Evolutionary conservation across 2,888 invertebrate genomes (phyloP), one percentile per base, ranked within the genome.

Genomic region (Anaspis maculata): DNA sequence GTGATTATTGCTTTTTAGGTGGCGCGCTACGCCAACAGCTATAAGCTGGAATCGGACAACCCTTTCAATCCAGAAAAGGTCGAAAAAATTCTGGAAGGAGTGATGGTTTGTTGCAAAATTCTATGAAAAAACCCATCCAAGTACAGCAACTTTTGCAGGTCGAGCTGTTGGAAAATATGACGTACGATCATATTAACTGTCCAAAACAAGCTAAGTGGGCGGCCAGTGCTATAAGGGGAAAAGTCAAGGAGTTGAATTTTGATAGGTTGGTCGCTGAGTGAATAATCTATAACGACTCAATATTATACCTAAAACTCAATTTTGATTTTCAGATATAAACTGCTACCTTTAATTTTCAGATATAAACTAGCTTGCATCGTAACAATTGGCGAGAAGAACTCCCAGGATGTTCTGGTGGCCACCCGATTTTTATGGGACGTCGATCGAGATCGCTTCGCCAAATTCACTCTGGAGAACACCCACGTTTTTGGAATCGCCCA

Each of bases 381-480:
- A 10, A 72, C 73, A 13, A 77, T 83, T 34, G 77, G 79, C 7
- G 81, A 83, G 56, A 74, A 77, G 39, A 68, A 73, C 30, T 74
- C 77, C 41, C 82, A 83, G 55, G 74, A 79, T 33, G 63, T 81
- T 25, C 68, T 73, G 32, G 62, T 73, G 5, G 71, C 71, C 23
- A 71, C 78, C 47, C 71, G 77, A 36, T 81, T 80, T 56, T 61
- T 83, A 12, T 83, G 83, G 82, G 83, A 83, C 52, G 57, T 66
- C 22, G 73, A 77, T 25, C 69, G 73, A 30, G 83, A 83, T 50
- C 66, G 68, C 30, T 82, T 74, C 54, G 74, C 74, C 0, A 62
- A 66, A 1, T 72, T 72, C 47, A 68, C 69, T 21, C 73, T 70
- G 51, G 80, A 82, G 57, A 79, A 77, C 49, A 70, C 71, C 37